Evolutionary conservation across 2,888 invertebrate genomes (phyloP), one percentile per base, ranked within the genome.

Genomic region (Drosophila atripex): DNA sequence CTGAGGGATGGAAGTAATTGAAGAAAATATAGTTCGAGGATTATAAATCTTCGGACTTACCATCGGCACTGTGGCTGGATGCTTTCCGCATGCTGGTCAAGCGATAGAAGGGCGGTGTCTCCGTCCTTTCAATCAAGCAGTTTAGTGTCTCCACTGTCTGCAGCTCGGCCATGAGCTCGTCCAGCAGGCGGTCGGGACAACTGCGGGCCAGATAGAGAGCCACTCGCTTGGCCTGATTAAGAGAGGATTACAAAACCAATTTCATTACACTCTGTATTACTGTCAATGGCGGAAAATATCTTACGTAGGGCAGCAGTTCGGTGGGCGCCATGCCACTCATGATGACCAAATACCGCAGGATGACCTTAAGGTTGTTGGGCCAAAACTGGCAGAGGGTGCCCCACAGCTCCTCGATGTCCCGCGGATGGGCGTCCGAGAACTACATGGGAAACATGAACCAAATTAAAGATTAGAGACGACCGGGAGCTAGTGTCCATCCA

Each of bases 51-150:
- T 0, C 0, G 1, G 2, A 66, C 80, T 74, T 73, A 83, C 94
- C 94, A 91, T 95, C 95, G 8, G 90, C 90, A 28, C 95, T 95
- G 90, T 96, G 95, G 55, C 96, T 97, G 12, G 97, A 97, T 23
- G 97, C 96, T 91, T 97, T 97, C 51, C 97, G 92, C 96, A 97
- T 96, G 79, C 96, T 96, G 2, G 97, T 98, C 84, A 99, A 94
- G 39, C 99, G 94, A 92, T 98, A 99, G 93, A 98, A 99, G 4
- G 99, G 99, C 25, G 99, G 98, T 0, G 99, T 98, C 93, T 99
- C 99, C 0, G 98, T 99, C 70, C 99, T 94, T 91, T 99, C 99
- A 79, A 99, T 97, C 77, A 97, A 94, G 91, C 98, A 98, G 92
- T 98, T 98, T 57, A 99, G 93, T 0, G 98, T 98, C 92, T 99